These are phyloP conservation scores for Pluvialis apricaria DNA, from an alignment of 2,113 vertebrate genomes.

Conservation along the genomic window DNA sequence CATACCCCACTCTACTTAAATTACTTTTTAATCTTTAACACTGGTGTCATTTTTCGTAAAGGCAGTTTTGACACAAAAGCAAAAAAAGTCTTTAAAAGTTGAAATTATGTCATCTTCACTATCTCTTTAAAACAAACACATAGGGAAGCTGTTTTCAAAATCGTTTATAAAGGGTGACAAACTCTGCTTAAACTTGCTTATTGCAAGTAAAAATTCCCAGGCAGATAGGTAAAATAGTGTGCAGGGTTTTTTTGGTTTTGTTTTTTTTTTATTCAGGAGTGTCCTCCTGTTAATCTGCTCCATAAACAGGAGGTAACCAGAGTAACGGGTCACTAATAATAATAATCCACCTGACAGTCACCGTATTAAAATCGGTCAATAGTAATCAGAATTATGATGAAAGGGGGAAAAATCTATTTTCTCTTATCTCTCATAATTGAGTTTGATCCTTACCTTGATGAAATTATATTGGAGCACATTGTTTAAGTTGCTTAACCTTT, in stretches of 20 bases:
- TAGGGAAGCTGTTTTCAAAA: not conserved
- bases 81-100: not conserved
- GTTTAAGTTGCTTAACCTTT: conserved; percentile 64
- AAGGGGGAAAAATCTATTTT: conserved; percentile 49
- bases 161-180: not conserved
- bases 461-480: conserved; percentile 47
- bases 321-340: not conserved
- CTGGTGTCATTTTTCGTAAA: not conserved
- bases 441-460: conserved; percentile 53
- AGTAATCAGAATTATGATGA: conserved; percentile 27
- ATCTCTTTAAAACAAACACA: not conserved
- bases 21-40: not conserved
- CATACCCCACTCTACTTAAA: not conserved
- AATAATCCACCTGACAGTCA: not conserved
- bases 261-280: not conserved
- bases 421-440: conserved; percentile 46
- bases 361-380: conserved; percentile 22
- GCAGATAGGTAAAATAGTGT: not conserved
- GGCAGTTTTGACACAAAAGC: not conserved
- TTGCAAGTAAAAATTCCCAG: not conserved
- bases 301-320: not conserved
- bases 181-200: not conserved
- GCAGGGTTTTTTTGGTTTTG: too few species aligned
- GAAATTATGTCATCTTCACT: not conserved
- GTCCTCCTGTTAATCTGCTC: not conserved